These are phyloP conservation scores for Cromileptes altivelis DNA, from an alignment of 2,113 vertebrate genomes.

Conservation along the genomic window DNA sequence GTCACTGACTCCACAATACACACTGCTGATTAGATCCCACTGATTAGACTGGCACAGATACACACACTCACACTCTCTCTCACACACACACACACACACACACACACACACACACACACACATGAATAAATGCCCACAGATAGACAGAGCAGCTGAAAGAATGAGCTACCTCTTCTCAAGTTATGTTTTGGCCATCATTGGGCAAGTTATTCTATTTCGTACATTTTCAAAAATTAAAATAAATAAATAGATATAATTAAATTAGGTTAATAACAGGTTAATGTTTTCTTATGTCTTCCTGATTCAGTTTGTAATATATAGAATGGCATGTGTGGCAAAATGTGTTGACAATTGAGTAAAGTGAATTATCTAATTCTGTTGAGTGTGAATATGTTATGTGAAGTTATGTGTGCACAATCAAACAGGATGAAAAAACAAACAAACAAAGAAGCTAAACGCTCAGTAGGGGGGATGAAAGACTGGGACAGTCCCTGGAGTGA, in stretches of 20 bases:
- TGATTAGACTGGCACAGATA: constrained; percentile 69
- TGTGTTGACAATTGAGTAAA: constrained; percentile 34
- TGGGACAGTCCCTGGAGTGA: constrained; percentile 21
- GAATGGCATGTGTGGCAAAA: constrained; percentile 3
- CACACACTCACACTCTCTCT: constrained; percentile 2
- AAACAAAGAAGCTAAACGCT: constrained; percentile 38
- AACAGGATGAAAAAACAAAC: constrained; percentile 16
- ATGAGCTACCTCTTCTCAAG: background rate
- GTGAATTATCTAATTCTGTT: constrained; percentile 25
- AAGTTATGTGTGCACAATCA: constrained; percentile 38
- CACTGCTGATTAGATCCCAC: constrained; percentile 75
- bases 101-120: constrained; percentile 9
- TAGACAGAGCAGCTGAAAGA: background rate
- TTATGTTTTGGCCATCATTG: too few relatives aligned
- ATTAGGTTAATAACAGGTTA: background rate
- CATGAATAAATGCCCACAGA: constrained; percentile 20
- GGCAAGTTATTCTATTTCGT: too few relatives aligned
- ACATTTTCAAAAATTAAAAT: background rate
- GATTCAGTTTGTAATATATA: constrained; percentile 22
- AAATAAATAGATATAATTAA: background rate
- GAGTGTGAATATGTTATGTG: constrained; percentile 29
- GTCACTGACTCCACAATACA: constrained; percentile 73
- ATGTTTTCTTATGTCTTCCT: background rate
- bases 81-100: constrained; percentile 31
- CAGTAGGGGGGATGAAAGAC: constrained; percentile 17